phyloP scores from a whole-genome alignment of 2,797 vertebrate genomes.

The Amphiprion clarkii region DNA sequence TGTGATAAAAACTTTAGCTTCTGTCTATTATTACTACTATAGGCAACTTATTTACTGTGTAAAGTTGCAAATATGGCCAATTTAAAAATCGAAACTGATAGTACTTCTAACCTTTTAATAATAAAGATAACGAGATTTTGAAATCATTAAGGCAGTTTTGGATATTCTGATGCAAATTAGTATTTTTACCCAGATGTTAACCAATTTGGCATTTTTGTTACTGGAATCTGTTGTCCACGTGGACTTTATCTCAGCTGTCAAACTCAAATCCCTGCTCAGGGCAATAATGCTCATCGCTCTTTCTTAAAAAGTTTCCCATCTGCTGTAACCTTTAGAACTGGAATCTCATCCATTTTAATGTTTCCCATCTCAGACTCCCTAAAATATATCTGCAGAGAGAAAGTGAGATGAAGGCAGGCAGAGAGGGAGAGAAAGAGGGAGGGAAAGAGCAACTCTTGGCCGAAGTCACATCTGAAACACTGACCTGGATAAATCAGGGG shows the following conservation, averaged over 20 bases:
- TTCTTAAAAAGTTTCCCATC: conserved; percentile 63
- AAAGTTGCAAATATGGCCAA: not conserved
- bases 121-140: not conserved
- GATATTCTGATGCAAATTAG: conserved; percentile 1
- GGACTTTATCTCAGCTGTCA: conserved; percentile 41
- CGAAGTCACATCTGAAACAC: conserved; percentile 73
- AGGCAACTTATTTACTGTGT: not conserved
- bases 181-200: conserved; percentile 20
- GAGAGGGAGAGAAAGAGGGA: conserved; percentile 40
- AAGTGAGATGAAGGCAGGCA: conserved; percentile 44
- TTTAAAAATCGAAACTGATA: not conserved
- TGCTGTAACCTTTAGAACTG: conserved; percentile 65
- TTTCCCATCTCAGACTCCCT: conserved; percentile 70
- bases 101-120: no score
- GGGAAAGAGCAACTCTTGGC: conserved; percentile 56
- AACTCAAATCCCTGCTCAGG: conserved; percentile 47
- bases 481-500: conserved; percentile 83
- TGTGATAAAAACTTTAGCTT: not conserved
- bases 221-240: conserved; percentile 36
- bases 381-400: conserved; percentile 66
- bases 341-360: conserved; percentile 75
- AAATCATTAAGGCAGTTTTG: not conserved
- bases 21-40: not conserved
- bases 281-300: conserved; percentile 53
- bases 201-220: conserved; percentile 20